phyloP scores from a whole-genome alignment of 2,113 vertebrate genomes.

The Monopterus albus region DNA sequence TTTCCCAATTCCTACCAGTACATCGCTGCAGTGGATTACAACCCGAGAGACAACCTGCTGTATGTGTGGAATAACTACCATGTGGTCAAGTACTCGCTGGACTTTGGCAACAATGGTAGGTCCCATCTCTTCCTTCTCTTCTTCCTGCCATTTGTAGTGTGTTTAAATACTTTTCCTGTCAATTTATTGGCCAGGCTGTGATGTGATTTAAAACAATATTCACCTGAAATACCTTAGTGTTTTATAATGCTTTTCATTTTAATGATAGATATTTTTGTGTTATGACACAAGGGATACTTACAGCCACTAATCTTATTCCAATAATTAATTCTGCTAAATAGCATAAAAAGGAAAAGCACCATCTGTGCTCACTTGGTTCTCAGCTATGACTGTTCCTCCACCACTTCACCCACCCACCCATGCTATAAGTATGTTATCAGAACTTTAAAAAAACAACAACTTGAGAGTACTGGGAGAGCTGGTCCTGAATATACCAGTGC shows the following conservation, averaged over 20 bases:
- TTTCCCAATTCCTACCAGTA: conserved; percentile 99
- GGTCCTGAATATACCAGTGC: conserved; percentile 3
- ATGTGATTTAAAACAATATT: conserved; percentile 7
- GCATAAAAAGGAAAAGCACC: conserved; percentile 43
- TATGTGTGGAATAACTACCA: conserved; percentile 99
- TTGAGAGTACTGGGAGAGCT: conserved; percentile 7
- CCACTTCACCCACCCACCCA: background rate
- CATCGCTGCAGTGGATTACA: conserved; percentile 99
- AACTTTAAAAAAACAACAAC: conserved; percentile 14
- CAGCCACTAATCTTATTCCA: conserved; percentile 49
- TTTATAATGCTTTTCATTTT: conserved; percentile 33
- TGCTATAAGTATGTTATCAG: conserved; percentile 23
- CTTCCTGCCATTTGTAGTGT: background rate
- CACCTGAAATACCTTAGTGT: conserved; percentile 25
- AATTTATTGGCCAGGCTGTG: conserved; percentile 1
- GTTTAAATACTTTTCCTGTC: background rate
- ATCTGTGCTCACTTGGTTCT: conserved; percentile 62
- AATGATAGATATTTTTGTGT: conserved; percentile 28
- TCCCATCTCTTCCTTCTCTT: background rate
- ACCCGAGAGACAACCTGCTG: conserved; percentile 98
- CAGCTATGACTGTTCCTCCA: conserved; percentile 37
- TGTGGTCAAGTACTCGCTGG: conserved; percentile 96
- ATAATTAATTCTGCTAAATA: conserved; percentile 55
- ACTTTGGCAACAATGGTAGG: conserved; percentile 92
- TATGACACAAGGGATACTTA: conserved; percentile 60